These are phyloP conservation scores for Lucilia cuprina DNA, from an alignment of 1,140 invertebrate species.

Conservation along the genomic window DNA sequence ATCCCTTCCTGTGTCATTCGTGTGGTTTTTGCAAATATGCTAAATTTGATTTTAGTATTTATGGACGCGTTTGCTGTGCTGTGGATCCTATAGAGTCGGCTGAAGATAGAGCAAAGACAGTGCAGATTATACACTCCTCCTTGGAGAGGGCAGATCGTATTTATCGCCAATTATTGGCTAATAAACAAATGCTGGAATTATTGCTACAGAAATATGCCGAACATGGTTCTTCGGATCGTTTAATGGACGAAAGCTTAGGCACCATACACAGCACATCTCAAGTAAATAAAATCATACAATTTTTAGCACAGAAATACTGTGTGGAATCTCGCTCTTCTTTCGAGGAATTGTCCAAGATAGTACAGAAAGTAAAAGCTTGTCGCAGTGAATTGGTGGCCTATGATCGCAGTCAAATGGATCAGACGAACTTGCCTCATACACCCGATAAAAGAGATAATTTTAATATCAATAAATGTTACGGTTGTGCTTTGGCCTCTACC, in stretches of 20 bases:
- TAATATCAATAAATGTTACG: slow-evolving; percentile 75
- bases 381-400: slow-evolving; percentile 90
- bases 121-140: slow-evolving; percentile 86
- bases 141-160: slow-evolving; percentile 94
- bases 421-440: slow-evolving; percentile 51
- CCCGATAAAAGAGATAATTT: slow-evolving; percentile 41
- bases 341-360: slow-evolving; percentile 95
- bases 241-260: slow-evolving; percentile 63
- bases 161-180: slow-evolving; percentile 87
- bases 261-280: slow-evolving; percentile 67
- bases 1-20: slow-evolving; percentile 97
- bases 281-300: slow-evolving; percentile 85
- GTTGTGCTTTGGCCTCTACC: slow-evolving; percentile 84
- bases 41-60: slow-evolving; percentile 96
- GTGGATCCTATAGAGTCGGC: slow-evolving; percentile 97
- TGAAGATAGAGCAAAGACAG: slow-evolving; percentile 94
- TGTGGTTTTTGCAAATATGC: slow-evolving; percentile 99
- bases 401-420: slow-evolving; percentile 80
- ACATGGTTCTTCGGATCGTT: slow-evolving; percentile 57
- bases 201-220: slow-evolving; percentile 61
- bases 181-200: slow-evolving; percentile 85
- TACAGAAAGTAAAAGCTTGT: slow-evolving; percentile 89
- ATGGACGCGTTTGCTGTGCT: slow-evolving; percentile 89
- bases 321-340: slow-evolving; percentile 93
- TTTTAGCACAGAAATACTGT: slow-evolving; percentile 91